Conservation (phyloP, 1,140 invertebrate genomes). For the Oreohelix idahoensis region DNA sequence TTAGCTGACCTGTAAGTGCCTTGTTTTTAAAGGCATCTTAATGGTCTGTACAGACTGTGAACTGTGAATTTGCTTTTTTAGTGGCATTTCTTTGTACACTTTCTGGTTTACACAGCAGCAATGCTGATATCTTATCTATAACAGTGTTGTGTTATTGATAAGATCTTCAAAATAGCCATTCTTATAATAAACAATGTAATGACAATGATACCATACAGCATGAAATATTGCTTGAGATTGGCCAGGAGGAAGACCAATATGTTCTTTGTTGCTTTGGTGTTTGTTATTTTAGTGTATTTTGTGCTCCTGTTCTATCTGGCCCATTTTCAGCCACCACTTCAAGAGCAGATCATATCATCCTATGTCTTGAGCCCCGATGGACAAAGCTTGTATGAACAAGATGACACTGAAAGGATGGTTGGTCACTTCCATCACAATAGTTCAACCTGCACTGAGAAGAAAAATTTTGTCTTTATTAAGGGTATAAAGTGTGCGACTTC, state of each 20-base stretch:
- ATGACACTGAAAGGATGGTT: neutral
- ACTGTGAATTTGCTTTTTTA: no score
- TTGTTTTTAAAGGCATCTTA: no score
- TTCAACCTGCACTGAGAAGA: constrained; percentile 39
- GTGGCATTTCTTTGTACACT: no score
- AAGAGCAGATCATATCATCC: neutral
- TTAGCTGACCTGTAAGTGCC: no score
- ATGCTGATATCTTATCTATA: no score
- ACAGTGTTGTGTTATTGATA: no score
- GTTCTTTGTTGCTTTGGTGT: neutral
- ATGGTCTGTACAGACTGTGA: no score
- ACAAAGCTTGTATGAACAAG: neutral
- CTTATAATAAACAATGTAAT: no score
- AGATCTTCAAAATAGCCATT: no score
- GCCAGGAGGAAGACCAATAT: neutral
- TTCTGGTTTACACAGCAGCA: no score
- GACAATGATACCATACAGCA: neutral
- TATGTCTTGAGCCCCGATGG: neutral
- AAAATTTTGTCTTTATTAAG: constrained; percentile 61
- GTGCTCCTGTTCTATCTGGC: neutral
- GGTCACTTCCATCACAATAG: neutral
- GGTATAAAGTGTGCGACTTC: constrained; percentile 60
- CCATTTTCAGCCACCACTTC: neutral
- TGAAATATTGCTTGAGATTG: neutral
- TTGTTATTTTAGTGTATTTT: neutral